Evolutionary conservation across 2,797 vertebrate species (phyloP).

Genomic region (Melanotaenia pygmaea): DNA sequence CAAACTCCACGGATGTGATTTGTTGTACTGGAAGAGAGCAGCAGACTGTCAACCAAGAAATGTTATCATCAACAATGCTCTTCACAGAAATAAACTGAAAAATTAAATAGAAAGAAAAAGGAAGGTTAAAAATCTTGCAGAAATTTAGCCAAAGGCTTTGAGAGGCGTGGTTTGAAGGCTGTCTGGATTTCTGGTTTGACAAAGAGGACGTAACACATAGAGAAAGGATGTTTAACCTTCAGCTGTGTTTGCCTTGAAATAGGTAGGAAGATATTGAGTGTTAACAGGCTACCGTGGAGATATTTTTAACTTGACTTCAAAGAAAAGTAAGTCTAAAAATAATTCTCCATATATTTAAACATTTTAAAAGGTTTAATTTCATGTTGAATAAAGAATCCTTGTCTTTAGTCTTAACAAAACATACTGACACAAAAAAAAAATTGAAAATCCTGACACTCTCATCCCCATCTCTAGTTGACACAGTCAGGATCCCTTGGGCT

Average conservation of each 20-base stretch:
- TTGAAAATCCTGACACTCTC: background rate
- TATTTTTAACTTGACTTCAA: background rate
- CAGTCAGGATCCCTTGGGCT: too few species aligned
- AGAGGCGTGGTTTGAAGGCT: conserved; percentile 25
- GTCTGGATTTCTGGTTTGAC: conserved; percentile 30
- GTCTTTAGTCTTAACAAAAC: background rate
- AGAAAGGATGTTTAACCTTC: conserved; percentile 41
- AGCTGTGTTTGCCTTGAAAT: conserved; percentile 17
- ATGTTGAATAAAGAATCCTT: background rate
- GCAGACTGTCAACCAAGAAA: conserved; percentile 10
- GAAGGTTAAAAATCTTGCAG: background rate
- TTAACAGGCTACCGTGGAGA: conserved; percentile 5
- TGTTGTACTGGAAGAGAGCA: conserved; percentile 2
- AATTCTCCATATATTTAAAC: background rate
- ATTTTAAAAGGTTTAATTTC: background rate
- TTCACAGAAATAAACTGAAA: background rate
- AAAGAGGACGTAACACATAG: background rate
- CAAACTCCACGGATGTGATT: conserved; percentile 31
- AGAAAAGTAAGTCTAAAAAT: background rate
- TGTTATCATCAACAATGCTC: conserved; percentile 5
- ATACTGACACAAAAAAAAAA: background rate
- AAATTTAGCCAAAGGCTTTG: conserved; percentile 9
- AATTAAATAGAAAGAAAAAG: background rate
- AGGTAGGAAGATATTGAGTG: conserved; percentile 2
- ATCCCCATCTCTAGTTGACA: too few species aligned